These are phyloP conservation scores for Diabrotica balteata DNA, from an alignment of 2,888 invertebrate species.

Conservation along the genomic window DNA sequence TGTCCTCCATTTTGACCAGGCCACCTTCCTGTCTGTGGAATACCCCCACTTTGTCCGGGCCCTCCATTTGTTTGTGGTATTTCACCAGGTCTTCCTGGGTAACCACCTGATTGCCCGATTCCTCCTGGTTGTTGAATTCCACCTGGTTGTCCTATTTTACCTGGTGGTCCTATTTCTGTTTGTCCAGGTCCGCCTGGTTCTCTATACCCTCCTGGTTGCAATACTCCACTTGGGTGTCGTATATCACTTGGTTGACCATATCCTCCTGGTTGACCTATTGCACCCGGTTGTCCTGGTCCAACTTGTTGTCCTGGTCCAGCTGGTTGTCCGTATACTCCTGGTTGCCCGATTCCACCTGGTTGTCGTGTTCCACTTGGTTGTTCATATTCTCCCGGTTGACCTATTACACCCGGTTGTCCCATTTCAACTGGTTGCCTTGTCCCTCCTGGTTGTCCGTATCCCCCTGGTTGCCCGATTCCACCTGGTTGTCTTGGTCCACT, in stretches of 20 bases:
- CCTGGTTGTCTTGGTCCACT: constrained; percentile 9
- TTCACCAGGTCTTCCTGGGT: constrained; percentile 14
- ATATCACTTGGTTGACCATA: constrained; percentile 31
- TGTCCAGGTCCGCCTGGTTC: constrained; percentile 6
- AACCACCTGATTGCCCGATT: constrained; percentile 8
- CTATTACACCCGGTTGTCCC: constrained; percentile 23
- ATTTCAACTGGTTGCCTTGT: constrained; percentile 28
- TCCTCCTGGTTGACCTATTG: constrained; percentile 25
- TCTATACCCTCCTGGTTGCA: constrained; percentile 22
- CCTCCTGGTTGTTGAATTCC: no score
- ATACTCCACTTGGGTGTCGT: constrained; percentile 29
- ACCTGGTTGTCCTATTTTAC: no score
- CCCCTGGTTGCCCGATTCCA: constrained; percentile 17
- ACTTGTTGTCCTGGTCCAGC: constrained; percentile 8
- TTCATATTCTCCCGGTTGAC: constrained; percentile 17
- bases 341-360: background rate
- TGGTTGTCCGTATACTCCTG: constrained; percentile 8
- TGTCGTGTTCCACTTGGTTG: constrained; percentile 2
- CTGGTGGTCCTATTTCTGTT: background rate
- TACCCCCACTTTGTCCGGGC: constrained; percentile 20
- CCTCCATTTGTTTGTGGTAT: constrained; percentile 4
- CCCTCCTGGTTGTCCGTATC: constrained; percentile 32
- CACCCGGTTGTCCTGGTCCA: constrained; percentile 15
- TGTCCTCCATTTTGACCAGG: constrained; percentile 15
- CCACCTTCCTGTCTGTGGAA: constrained; percentile 24